Percentiles rank a stretch among this genome's conserved stretches.
Evolutionary conservation across 2,797 vertebrate genomes (phyloP).

Genomic region (Cirrhinus mrigala): DNA sequence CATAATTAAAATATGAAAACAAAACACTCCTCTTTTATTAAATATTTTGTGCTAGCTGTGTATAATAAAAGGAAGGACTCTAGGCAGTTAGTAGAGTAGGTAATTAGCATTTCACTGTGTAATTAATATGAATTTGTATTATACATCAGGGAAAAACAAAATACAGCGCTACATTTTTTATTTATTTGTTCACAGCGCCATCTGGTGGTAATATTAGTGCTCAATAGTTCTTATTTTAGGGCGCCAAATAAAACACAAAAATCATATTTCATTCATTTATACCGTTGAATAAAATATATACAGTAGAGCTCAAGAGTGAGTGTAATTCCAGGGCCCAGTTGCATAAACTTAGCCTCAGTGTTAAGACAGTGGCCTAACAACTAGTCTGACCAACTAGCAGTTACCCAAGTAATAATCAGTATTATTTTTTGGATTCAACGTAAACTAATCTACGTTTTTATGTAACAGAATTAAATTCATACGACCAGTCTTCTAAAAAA

Average conservation of each 20-base stretch:
- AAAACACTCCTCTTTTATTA: neutral
- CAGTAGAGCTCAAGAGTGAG: too few relatives aligned
- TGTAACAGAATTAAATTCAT: too few relatives aligned
- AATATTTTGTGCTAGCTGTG: neutral
- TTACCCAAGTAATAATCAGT: too few relatives aligned
- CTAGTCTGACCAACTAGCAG: too few relatives aligned
- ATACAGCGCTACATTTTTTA: neutral
- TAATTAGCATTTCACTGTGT: neutral
- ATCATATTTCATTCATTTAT: neutral
- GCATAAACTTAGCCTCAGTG: too few relatives aligned
- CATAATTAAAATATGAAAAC: neutral
- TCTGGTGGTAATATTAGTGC: neutral
- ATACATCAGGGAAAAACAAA: neutral
- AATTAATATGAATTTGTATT: neutral
- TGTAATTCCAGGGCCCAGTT: too few relatives aligned
- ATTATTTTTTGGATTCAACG: too few relatives aligned
- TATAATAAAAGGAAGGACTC: neutral
- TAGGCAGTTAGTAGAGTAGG: neutral
- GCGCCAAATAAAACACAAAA: neutral
- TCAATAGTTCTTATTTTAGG: neutral
- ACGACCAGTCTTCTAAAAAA: too few relatives aligned
- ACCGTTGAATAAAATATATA: neutral
- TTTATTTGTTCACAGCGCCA: neutral
- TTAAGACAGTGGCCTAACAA: too few relatives aligned
- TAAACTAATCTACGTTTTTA: too few relatives aligned